phyloP scores from a whole-genome alignment of 2,113 vertebrate genomes.

The Chaetops frenatus region DNA sequence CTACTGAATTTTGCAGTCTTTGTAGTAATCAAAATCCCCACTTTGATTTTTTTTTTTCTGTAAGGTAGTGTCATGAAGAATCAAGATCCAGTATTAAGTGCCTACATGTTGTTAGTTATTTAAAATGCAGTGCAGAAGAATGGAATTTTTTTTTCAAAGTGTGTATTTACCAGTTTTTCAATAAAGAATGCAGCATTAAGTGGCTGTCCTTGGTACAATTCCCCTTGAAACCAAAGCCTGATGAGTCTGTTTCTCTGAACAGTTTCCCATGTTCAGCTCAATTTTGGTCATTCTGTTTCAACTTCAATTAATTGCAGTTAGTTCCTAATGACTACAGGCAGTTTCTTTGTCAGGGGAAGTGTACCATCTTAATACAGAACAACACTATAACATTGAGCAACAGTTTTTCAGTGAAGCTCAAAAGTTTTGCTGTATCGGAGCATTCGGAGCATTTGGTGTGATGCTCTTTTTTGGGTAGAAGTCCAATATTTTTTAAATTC shows the following conservation, averaged over 20 bases:
- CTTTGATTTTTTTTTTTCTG: neutral
- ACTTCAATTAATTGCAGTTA: neutral
- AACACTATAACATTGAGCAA: neutral
- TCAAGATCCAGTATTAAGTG: neutral
- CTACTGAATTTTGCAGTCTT: neutral
- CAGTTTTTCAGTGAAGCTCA: neutral
- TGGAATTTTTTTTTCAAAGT: neutral
- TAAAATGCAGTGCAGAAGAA: neutral
- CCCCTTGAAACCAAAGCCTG: neutral
- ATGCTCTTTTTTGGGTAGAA: neutral
- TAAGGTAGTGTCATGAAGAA: neutral
- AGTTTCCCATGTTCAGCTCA: neutral
- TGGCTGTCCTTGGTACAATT: neutral
- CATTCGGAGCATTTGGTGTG: fast-evolving
- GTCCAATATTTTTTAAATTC: neutral
- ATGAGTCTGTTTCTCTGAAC: neutral
- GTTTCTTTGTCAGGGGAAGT: neutral
- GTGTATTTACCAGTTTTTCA: neutral
- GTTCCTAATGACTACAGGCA: neutral
- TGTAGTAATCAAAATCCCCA: neutral
- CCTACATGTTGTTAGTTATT: neutral
- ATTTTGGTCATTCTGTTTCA: neutral
- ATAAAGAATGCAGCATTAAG: neutral
- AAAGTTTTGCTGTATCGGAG: neutral
- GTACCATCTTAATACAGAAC: neutral